phyloP scores from a whole-genome alignment of 2,888 invertebrate species.

The Drosophila koepferae region DNA sequence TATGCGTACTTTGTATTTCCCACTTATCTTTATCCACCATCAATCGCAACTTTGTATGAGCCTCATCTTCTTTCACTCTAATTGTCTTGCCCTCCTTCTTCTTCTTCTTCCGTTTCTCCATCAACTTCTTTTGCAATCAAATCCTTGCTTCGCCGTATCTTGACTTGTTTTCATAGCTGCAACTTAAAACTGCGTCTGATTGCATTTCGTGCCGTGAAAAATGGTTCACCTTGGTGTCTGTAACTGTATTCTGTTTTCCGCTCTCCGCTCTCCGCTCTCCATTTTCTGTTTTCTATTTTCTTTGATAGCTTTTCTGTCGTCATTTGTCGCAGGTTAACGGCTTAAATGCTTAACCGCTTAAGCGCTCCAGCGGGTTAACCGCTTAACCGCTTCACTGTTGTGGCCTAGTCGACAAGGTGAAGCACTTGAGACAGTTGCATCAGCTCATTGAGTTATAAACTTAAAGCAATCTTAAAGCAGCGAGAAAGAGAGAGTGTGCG shows the following conservation, averaged over 20 bases:
- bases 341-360: conserved; percentile 24
- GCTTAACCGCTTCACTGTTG: conserved; percentile 12
- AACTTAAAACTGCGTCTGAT: conserved; percentile 6
- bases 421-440: conserved; percentile 13
- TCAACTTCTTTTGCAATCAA: conserved; percentile 1
- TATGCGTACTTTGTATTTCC: background rate
- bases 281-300: background rate
- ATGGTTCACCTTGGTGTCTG: background rate
- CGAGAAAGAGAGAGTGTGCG: background rate
- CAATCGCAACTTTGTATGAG: background rate
- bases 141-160: background rate
- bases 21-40: background rate
- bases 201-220: conserved; percentile 9
- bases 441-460: conserved; percentile 54
- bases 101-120: background rate
- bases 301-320: conserved; percentile 9
- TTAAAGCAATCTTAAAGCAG: conserved; percentile 47
- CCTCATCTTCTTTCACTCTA: background rate
- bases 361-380: conserved; percentile 2
- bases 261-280: background rate
- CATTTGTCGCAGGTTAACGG: conserved; percentile 18
- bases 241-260: background rate
- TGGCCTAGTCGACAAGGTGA: conserved; percentile 7
- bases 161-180: background rate
- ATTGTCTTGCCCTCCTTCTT: background rate